These are phyloP conservation scores for Odontesthes bonariensis DNA, from an alignment of 2,113 vertebrate genomes.

Conservation along the genomic window DNA sequence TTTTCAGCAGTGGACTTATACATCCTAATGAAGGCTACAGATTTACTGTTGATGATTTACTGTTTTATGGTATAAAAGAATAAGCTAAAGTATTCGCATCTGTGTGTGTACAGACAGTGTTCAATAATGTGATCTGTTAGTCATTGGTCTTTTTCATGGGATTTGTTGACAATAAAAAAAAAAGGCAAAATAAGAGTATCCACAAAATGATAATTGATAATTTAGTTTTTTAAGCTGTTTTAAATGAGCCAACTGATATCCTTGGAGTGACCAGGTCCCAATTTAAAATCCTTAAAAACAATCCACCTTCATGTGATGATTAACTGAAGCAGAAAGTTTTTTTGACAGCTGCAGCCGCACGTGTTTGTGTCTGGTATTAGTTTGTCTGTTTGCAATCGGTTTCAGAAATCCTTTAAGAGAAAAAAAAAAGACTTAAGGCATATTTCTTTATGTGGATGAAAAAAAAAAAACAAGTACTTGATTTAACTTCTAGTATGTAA, in stretches of 20 bases:
- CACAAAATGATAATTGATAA: too few species aligned
- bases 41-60: neutral
- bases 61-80: neutral
- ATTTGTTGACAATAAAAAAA: conserved; percentile 4
- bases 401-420: conserved; percentile 44
- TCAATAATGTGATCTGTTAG: neutral
- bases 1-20: neutral
- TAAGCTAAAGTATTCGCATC: too few species aligned
- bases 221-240: too few species aligned
- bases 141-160: neutral
- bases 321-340: conserved; percentile 38
- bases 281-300: too few species aligned
- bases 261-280: too few species aligned
- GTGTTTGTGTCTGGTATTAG: conserved; percentile 41
- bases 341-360: conserved; percentile 51
- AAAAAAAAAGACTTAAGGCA: conserved; percentile 39
- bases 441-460: conserved; percentile 71
- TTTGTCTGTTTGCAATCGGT: conserved; percentile 56
- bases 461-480: conserved; percentile 57
- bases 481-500: conserved; percentile 82
- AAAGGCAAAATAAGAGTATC: neutral
- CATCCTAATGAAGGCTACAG: neutral
- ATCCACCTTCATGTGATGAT: neutral
- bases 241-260: too few species aligned
- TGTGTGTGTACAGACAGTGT: neutral